Evolutionary conservation across 1,140 invertebrate genomes (phyloP).

Genomic region (Drosophila ananassae): DNA sequence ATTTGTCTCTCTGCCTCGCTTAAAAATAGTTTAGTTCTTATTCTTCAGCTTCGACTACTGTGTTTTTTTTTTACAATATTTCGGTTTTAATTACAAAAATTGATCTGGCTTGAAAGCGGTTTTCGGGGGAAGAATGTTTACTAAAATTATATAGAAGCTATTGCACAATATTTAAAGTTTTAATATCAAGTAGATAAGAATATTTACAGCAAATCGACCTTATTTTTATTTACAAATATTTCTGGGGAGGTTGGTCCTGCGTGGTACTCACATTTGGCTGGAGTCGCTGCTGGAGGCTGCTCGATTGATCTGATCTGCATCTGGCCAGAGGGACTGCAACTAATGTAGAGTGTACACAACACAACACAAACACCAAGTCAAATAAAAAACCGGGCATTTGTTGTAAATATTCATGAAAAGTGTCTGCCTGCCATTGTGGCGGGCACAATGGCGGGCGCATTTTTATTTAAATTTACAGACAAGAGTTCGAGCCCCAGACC

Average conservation of each 20-base stretch:
- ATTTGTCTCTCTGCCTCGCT: constrained; percentile 45
- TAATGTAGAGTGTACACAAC: constrained; percentile 13
- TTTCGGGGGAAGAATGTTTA: not conserved
- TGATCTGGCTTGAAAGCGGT: constrained; percentile 6
- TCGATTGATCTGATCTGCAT: constrained; percentile 14
- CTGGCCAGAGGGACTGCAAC: constrained; percentile 16
- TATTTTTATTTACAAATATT: constrained; percentile 11
- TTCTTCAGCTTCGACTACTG: constrained; percentile 20
- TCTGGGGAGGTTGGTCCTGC: not conserved
- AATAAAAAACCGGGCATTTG: constrained; percentile 76
- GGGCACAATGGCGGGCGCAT: constrained; percentile 64
- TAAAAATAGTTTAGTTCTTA: constrained; percentile 50
- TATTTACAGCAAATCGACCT: constrained; percentile 38
- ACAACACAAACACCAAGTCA: constrained; percentile 21
- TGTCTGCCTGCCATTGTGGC: constrained; percentile 53
- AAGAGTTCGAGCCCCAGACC: constrained; percentile 19
- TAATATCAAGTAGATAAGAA: constrained; percentile 7
- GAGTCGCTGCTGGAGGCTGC: constrained; percentile 28
- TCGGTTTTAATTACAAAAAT: constrained; percentile 9
- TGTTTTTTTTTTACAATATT: constrained; percentile 29
- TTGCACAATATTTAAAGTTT: constrained; percentile 30
- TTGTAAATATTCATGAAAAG: constrained; percentile 77
- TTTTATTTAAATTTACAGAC: constrained; percentile 77
- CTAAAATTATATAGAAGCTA: constrained; percentile 14
- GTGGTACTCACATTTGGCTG: constrained; percentile 46